Base-by-base conservation (phyloP, 2,113 vertebrate species). In the Casuarius casuarius region DNA sequence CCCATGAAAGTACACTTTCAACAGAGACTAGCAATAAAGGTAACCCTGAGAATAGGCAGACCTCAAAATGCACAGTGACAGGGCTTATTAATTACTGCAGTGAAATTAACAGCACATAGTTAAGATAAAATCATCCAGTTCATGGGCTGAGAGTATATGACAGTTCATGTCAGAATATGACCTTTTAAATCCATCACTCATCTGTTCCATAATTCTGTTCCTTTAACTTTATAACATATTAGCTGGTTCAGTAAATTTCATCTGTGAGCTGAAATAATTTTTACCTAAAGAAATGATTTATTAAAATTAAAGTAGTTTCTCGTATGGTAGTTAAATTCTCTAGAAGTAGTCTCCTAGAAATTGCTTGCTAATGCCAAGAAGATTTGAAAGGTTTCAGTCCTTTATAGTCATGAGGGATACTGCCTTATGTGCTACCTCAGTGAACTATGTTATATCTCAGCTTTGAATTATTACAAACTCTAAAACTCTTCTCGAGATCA, bases 61-160 rank as follows among this genome's bases (percentile, higher is more conserved):
- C 76, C 86, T 76, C 91, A 83, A 97, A 96, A 96, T 62, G 65
- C 59, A 49, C 2, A 17, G 65, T 96, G 92, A 95, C 15, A 65
- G 42, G 65, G 44, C 79, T 96, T 97, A 91, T 96, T 96, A 97
- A 95, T 96, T 94, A 96, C 52, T 42, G 74, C 89, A 96, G 58
- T 96, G 80, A 91, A 98, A 98, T 96, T 96, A 97, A 94, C 68
- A 95, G 18, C 29, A 18, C 28, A 91, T 83, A 95, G 89, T 95
- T 97, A 95, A 96, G 66, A 95, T 40, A 48, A 87, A 97, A 96
- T 90, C 46, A 93, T 78, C 72, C 54, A 67, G 29, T 90, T 96
- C 48, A 84, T 67, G 61, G 42, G 58, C 61, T 79, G 63, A 92
- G 54, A 92, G n/a, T 94, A 85, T 74, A 96, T 84, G 56, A 89